These are phyloP conservation scores for Lasioglossum baleicum DNA, from an alignment of 1,140 invertebrate species.

Conservation along the genomic window DNA sequence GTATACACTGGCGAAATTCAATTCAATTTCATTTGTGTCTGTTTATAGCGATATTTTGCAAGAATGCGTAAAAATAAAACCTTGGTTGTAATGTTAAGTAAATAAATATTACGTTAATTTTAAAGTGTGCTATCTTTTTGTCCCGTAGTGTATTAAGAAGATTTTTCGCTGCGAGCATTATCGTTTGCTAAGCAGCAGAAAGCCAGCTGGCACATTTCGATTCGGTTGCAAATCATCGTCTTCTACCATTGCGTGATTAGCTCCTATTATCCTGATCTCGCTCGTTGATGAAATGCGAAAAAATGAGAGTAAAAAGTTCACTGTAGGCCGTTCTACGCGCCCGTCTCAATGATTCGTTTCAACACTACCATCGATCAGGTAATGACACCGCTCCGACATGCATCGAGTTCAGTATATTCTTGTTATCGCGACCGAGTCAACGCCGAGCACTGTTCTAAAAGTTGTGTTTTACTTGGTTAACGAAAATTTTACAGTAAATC, in stretches of 20 bases:
- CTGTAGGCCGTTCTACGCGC: background rate
- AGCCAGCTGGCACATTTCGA: background rate
- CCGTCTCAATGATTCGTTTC: background rate
- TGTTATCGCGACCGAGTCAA: background rate
- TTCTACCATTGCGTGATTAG: constrained; percentile 10
- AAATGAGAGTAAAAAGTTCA: background rate
- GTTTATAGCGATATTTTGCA: no score
- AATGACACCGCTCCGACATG: background rate
- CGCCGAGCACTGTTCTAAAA: no score
- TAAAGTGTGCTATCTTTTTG: no score
- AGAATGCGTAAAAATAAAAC: no score
- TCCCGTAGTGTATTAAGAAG: no score
- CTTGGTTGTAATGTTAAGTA: no score
- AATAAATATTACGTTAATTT: no score
- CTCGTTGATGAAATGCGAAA: background rate
- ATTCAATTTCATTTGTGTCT: no score
- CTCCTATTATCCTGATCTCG: background rate
- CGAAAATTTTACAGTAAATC: background rate
- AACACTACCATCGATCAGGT: background rate
- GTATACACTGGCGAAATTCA: no score
- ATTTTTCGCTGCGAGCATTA: no score
- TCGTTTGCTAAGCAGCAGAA: background rate
- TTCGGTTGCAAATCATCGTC: background rate
- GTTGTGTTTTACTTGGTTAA: no score
- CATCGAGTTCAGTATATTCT: background rate